Conservation (phyloP, 2,888 invertebrate species). For the Thymelicus lineola region DNA sequence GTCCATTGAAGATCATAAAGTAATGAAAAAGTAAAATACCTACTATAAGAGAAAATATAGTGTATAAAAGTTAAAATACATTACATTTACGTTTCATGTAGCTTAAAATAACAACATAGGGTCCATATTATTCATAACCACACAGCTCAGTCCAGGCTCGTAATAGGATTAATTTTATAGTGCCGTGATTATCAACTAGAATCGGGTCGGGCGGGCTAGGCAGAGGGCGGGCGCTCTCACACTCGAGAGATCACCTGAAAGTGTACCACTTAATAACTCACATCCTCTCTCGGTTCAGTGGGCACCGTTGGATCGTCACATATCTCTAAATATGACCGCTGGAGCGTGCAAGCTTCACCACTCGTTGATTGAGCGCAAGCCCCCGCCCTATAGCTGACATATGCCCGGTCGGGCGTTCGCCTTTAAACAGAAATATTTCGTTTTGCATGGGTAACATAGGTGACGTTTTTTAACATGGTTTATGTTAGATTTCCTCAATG, state of each 20-base stretch:
- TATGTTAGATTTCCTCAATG: background rate
- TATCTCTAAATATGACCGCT: constrained; percentile 81
- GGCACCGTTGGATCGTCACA: constrained; percentile 83
- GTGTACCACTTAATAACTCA: constrained; percentile 84
- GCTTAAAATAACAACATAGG: background rate
- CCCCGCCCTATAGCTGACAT: constrained; percentile 32
- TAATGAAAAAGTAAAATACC: background rate
- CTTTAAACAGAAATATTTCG: constrained; percentile 21
- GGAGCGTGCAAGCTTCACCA: constrained; percentile 71
- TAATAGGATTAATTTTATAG: constrained; percentile 44
- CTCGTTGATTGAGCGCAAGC: constrained; percentile 52
- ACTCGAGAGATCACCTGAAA: constrained; percentile 84
- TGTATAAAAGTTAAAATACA: no score
- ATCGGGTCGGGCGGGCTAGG: constrained; percentile 46
- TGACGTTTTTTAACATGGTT: background rate
- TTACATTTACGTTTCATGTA: no score
- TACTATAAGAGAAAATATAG: background rate
- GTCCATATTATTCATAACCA: constrained; percentile 2
- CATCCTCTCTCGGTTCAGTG: constrained; percentile 83
- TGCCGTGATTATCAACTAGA: constrained; percentile 48
- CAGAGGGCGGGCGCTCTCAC: constrained; percentile 68
- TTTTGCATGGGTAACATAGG: constrained; percentile 15
- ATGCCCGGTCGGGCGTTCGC: constrained; percentile 14
- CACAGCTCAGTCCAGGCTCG: constrained; percentile 13
- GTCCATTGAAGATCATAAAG: no score